Evolutionary conservation across 2,888 invertebrate species (phyloP), one percentile per base, ranked within the genome.

Genomic region (Nebria salina): DNA sequence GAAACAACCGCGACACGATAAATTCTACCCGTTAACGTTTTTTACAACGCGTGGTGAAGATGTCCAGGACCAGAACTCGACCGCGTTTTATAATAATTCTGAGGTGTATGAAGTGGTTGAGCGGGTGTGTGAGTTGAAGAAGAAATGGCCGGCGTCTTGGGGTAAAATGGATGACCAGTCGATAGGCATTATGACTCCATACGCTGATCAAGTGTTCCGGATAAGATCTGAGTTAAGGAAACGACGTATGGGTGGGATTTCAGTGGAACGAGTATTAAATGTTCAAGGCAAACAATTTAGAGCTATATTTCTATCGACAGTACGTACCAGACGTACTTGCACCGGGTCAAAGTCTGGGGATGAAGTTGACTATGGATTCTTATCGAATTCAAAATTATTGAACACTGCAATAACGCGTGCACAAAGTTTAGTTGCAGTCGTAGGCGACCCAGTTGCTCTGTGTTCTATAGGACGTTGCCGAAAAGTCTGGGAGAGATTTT

Each of bases 201-300:
- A 96, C 87, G 92, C 94, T 0, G 96, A 96, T 88, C 96, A 96
- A 90, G 92, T 90, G 15, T 92, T 93, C 84, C 91, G 94, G 83
- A 95, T 96, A 83, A 91, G 96, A 82, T 92, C 92, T 42, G 95
- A 95, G 85, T 88, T 96, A 78, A 90, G 95, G 41, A 95, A 95
- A 86, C 91, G 93, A 5, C 91, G 93, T 43, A 91, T 96, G 88
- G 92, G 92, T 83, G 93, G 93, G 81, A 94, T 96, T 72, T 94
- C 95, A 11, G 96, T 96, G 1, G 96, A 96, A 86, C 90, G 96
- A 82, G 95, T 96, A 2, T 90, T 95, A 11, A 96, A 96, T 88
- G 95, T 96, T 0, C 96, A 96, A 89, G 96, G 96, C 86, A 96
- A 96, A 86, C 96, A 96, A 88, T 96, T 96, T 87, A 91, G 95